phyloP scores from a whole-genome alignment of 2,113 vertebrate genomes.

The Chamaetylas fuelleborni region DNA sequence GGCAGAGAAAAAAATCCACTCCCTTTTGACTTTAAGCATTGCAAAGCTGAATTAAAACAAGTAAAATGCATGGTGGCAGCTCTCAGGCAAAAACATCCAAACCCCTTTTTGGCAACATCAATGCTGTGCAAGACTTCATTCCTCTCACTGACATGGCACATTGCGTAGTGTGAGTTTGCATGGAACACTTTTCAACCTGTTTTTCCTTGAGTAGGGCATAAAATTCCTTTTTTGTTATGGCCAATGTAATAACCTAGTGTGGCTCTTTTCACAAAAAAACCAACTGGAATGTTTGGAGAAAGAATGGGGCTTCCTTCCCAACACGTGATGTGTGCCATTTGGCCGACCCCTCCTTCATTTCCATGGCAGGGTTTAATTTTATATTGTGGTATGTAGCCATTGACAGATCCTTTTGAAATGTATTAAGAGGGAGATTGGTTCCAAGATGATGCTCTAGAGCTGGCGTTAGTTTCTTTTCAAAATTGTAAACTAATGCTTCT shows the following conservation, averaged over 20 bases:
- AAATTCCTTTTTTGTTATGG: not conserved
- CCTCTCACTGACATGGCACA: not conserved
- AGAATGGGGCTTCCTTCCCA: conserved; percentile 14
- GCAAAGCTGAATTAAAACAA: not conserved
- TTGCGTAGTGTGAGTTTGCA: not conserved
- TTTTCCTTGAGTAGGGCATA: not conserved
- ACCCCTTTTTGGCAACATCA: not conserved
- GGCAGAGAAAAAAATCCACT: not conserved
- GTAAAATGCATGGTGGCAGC: not conserved
- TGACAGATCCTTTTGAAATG: conserved; percentile 61
- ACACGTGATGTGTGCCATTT: conserved; percentile 43
- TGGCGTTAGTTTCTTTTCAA: conserved; percentile 14
- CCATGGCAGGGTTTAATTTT: conserved; percentile 45
- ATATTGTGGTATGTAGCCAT: conserved; percentile 30
- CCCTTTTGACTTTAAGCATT: not conserved
- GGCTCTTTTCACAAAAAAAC: not conserved
- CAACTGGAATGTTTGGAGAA: not conserved
- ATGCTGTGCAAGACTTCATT: not conserved
- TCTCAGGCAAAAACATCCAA: not conserved
- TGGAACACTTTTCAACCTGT: not conserved
- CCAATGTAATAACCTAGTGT: not conserved
- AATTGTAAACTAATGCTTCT: conserved; percentile 43
- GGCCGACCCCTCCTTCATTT: conserved; percentile 44
- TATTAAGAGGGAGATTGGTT: conserved; percentile 27
- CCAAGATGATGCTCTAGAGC: conserved; percentile 53